Evolutionary conservation across 2,797 vertebrate genomes (phyloP), one percentile per base, ranked within the genome.

Genomic region (Danio tinwini): DNA sequence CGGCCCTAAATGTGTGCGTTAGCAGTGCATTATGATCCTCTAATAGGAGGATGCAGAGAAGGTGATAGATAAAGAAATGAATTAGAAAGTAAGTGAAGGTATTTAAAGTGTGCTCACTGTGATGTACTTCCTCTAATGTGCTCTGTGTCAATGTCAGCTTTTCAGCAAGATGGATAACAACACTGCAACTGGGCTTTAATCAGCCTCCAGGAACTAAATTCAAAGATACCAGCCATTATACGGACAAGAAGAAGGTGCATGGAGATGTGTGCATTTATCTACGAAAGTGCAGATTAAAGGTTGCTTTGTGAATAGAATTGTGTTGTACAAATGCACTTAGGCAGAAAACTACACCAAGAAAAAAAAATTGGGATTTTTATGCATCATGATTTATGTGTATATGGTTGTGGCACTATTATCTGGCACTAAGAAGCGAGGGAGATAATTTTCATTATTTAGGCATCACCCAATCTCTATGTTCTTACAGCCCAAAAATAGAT

Each of bases 101-200:
- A 75, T 81, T 87, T 86, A 87, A 86, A 84, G 84, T 88, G 80
- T 87, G 88, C 84, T 84, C 85, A 88, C 86, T 91, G 93, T 93
- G 92, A 93, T 92, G 91, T 89, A 92, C 93, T 93, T 94, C 93
- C 93, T 93, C 91, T 90, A 92, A 94, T 94, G 92, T 94, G 94
- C 91, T 86, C 86, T 40, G 93, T 93, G 92, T 94, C 92, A 93
- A 93, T 92, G 88, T 92, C 88, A 86, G 89, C 93, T 93, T 94
- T 93, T 94, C 92, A 94, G 91, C 92, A 88, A 87, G 87, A 88
- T 79, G 91, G 93, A 94, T 94, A 93, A 93, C 92, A 87, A 83
- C 74, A 84, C 80, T 87, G 87, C 90, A 83, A 87, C 87, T 87
- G 87, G 90, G 87, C 88, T 91, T 93, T 93, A 93, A 93, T 93